These are phyloP conservation scores for Platycercus adscitus DNA, from an alignment of 2,113 vertebrate species.

Conservation along the genomic window DNA sequence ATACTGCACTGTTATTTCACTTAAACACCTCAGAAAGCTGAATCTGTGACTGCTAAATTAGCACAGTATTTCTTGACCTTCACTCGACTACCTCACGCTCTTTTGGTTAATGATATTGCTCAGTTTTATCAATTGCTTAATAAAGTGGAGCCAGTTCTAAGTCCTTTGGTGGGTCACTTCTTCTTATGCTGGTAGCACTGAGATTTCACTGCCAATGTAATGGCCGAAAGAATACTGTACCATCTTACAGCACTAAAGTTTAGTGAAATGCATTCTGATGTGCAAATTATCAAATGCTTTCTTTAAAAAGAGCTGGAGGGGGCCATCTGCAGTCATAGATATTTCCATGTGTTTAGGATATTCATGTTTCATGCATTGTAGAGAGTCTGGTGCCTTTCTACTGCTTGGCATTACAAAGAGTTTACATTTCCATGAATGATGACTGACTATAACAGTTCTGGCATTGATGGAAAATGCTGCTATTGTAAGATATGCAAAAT, in stretches of 20 bases:
- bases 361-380: background rate
- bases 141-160: background rate
- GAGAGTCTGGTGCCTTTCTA: constrained; percentile 26
- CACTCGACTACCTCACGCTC: background rate
- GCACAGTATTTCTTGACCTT: background rate
- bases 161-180: background rate
- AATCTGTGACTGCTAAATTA: background rate
- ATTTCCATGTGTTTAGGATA: constrained; percentile 33
- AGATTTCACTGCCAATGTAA: background rate
- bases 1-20: background rate
- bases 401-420: constrained; percentile 45
- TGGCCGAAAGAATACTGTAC: background rate
- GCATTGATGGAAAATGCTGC: constrained; percentile 45
- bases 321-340: constrained; percentile 49
- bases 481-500: constrained; percentile 58
- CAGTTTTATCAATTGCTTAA: background rate
- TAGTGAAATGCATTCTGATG: background rate
- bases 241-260: background rate
- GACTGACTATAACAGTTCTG: constrained; percentile 41
- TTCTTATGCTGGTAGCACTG: background rate
- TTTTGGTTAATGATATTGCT: background rate
- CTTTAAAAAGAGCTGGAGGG: constrained; percentile 37
- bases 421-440: constrained; percentile 65
- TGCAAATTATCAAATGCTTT: background rate
- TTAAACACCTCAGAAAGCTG: background rate